phyloP scores from a whole-genome alignment of 2,888 invertebrate genomes.

The Scrobipalpa atriplicella region DNA sequence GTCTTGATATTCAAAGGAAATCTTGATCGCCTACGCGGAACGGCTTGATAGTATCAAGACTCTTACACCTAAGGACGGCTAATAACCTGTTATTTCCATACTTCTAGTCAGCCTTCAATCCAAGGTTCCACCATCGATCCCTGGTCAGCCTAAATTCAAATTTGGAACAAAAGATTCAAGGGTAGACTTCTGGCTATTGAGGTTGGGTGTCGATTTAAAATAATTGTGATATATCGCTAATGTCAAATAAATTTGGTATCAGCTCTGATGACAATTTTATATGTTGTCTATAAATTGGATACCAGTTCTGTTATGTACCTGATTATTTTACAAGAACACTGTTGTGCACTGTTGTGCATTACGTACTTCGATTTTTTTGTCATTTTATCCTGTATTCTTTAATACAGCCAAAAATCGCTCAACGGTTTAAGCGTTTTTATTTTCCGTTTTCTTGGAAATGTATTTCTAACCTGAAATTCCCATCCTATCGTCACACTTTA shows the following conservation, averaged over 20 bases:
- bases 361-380: no score
- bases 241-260: background rate
- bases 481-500: conserved; percentile 3
- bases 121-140: conserved; percentile 23
- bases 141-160: conserved; percentile 24
- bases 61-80: conserved; percentile 4
- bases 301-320: no score
- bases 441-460: no score
- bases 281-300: no score
- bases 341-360: no score
- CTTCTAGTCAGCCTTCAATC: conserved; percentile 21
- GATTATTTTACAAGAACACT: no score
- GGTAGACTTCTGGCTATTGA: background rate
- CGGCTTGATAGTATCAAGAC: conserved; percentile 19
- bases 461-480: background rate
- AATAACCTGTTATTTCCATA: conserved; percentile 19
- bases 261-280: no score
- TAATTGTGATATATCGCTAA: background rate
- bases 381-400: no score
- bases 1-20: conserved; percentile 2
- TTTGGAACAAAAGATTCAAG: conserved; percentile 26
- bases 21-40: conserved; percentile 5
- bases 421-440: no score
- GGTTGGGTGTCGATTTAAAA: background rate
- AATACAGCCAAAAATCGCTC: no score